Evolutionary conservation across 1,140 invertebrate species (phyloP), one percentile per base, ranked within the genome.

Genomic region (Acromyrmex heyeri): DNA sequence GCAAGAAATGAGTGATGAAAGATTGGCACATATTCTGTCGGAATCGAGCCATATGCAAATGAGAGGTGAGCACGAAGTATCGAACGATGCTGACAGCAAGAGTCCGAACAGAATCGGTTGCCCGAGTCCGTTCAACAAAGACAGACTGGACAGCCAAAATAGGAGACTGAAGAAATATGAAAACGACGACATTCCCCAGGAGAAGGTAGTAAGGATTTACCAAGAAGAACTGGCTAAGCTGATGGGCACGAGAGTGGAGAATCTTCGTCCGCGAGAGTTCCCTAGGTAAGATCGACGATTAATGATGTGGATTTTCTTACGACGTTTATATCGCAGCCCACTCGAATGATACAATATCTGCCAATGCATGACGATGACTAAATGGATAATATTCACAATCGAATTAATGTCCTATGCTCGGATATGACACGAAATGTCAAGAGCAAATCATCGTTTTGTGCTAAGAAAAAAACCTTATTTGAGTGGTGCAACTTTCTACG

Each of bases 151-250:
- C 96, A 95, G 94, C 91, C 96, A 97, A 93, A 97, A 97, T 88
- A 96, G 97, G 94, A 96, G 97, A 94, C 95, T 98, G 82, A 97
- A 98, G 91, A 98, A 98, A 92, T 98, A 98, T 93, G 97, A 98
- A 94, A 98, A 99, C 93, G 98, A 99, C 93, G 98, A 99, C 95
- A 98, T 99, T 95, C 97, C 99, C 64, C 99, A 99, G 95, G 99
- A 99, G 93, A 99, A 99, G 95, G 98, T 99, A 90, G 97, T 98
- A 18, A 96, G 98, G 92, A 99, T 99, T 91, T 99, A 99, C 94
- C 98, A 99, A 91, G 99, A 99, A 94, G 98, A 99, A 93, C 95
- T 99, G 59, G 97, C 98, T 62, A 99, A 99, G 94, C 96, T 99
- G 21, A 98, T 99, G 97, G 97, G 97, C 48, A 95, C 97, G 90